Percentiles rank a stretch among this genome's conserved stretches.
Conservation (phyloP, 2,113 vertebrate species). For the Calyptomena viridis region DNA sequence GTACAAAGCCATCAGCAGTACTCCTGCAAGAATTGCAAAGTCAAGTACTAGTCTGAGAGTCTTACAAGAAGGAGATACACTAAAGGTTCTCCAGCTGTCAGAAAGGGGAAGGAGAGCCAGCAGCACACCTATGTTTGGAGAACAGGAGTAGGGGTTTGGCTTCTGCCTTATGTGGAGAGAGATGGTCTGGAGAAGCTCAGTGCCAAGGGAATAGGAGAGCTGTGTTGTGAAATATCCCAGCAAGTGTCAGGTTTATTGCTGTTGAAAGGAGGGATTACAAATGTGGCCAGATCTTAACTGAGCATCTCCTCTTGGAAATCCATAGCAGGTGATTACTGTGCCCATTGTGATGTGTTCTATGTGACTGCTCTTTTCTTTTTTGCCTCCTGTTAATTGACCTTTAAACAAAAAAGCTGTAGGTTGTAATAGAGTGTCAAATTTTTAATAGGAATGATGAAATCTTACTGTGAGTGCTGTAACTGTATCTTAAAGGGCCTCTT, state of each 20-base stretch:
- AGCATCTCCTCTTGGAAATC: background rate
- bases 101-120: background rate
- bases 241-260: background rate
- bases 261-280: background rate
- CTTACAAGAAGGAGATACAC: background rate
- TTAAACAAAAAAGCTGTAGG: background rate
- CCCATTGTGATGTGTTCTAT: background rate
- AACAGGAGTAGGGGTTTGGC: background rate
- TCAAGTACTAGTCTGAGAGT: background rate
- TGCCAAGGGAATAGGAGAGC: background rate
- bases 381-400: background rate
- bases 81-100: background rate
- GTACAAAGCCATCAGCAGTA: background rate
- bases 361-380: background rate
- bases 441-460: background rate
- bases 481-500: background rate
- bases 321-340: background rate
- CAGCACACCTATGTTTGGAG: background rate
- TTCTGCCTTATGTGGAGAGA: background rate
- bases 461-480: background rate
- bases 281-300: background rate
- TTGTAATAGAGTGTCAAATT: background rate
- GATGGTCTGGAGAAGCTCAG: background rate
- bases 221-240: background rate
- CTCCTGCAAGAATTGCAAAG: background rate